A percentile compares a stretch with the other conserved stretches of the same genome.
Conservation (phyloP, 1,140 invertebrate genomes). For the Phymastichus coffea region DNA sequence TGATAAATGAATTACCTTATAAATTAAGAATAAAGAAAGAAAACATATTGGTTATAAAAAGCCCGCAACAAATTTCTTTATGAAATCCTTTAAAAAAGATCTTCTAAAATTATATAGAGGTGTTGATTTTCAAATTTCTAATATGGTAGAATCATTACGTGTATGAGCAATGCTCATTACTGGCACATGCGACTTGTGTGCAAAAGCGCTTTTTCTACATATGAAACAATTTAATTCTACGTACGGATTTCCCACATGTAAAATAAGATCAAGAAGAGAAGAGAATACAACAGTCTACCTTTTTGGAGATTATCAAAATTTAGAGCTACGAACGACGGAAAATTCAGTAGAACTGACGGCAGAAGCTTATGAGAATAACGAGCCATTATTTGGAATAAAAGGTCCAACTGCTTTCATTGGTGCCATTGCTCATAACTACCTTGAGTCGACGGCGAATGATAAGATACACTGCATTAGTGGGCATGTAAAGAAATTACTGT, state of each 20-base stretch:
- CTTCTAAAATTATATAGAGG: slow-evolving; percentile 13
- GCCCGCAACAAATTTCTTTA: background rate
- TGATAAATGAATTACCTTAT: slow-evolving; percentile 4
- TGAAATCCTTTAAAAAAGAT: background rate
- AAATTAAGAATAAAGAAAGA: background rate
- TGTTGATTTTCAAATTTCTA: background rate
- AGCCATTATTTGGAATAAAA: too few relatives aligned
- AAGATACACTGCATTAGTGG: too few relatives aligned
- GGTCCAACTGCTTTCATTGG: too few relatives aligned
- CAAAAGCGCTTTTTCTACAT: background rate
- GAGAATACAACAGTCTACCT: too few relatives aligned
- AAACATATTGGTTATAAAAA: background rate
- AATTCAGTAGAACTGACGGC: too few relatives aligned
- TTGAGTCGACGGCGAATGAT: too few relatives aligned
- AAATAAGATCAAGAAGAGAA: background rate
- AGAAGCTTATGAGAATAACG: too few relatives aligned
- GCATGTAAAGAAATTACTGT: too few relatives aligned
- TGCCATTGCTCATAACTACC: too few relatives aligned
- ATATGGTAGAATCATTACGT: background rate
- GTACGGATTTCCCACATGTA: slow-evolving; percentile 2
- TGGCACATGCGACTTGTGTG: slow-evolving; percentile 1
- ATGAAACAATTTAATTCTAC: background rate
- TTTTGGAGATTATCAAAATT: too few relatives aligned
- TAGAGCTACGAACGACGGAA: too few relatives aligned
- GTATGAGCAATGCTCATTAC: background rate